phyloP scores from a whole-genome alignment of 2,113 vertebrate species.

The Notechis scutatus region DNA sequence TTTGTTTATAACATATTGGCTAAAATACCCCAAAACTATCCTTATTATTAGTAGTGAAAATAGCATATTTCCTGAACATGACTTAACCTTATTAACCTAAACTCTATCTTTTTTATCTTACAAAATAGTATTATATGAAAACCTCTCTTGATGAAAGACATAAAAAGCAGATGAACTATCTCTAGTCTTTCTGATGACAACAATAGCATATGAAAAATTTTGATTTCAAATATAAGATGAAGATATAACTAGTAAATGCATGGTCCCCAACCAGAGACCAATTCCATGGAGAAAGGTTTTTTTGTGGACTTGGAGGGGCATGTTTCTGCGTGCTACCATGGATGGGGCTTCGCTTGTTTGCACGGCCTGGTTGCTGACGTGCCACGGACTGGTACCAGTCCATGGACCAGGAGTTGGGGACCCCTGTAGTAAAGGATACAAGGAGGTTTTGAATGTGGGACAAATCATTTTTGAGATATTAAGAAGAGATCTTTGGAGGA shows the following conservation, averaged over 20 bases:
- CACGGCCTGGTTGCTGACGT: no score
- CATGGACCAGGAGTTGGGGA: no score
- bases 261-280: no score
- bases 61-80: neutral
- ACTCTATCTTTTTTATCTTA: neutral
- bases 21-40: neutral
- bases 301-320: no score
- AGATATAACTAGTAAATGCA: neutral
- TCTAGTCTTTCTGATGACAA: neutral
- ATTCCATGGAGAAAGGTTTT: no score
- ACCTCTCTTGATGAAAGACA: neutral
- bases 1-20: neutral
- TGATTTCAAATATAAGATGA: neutral
- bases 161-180: neutral
- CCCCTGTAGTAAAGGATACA: neutral
- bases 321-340: no score
- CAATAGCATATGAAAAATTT: neutral
- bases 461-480: neutral
- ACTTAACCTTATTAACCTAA: neutral
- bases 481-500: neutral
- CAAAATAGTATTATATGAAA: neutral
- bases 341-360: no score
- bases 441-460: neutral
- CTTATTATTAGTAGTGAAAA: neutral
- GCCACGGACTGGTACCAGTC: no score